Conservation (phyloP, 2,113 vertebrate genomes). For the Patagioenas fasciata region DNA sequence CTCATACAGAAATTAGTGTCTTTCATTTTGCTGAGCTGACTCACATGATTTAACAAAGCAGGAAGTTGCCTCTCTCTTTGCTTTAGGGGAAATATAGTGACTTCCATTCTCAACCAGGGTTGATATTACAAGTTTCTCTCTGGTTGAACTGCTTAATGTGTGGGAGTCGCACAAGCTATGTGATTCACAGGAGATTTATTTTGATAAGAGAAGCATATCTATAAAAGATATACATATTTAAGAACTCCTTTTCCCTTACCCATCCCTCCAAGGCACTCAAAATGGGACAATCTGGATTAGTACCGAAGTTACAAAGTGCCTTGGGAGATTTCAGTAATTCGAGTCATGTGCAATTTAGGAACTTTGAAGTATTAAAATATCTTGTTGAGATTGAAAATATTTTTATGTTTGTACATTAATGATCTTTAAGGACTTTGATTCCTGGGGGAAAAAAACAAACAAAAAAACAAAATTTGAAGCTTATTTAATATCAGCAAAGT, state of each 20-base stretch:
- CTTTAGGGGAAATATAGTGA: background rate
- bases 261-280: background rate
- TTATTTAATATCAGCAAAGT: background rate
- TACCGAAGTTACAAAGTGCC: background rate
- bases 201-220: background rate
- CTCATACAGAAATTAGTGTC: background rate
- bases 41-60: background rate
- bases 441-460: background rate
- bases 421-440: background rate
- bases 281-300: background rate
- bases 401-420: background rate
- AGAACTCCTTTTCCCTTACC: background rate
- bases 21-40: background rate
- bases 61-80: background rate
- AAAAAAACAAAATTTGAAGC: background rate
- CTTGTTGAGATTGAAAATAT: background rate
- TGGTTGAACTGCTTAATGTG: background rate
- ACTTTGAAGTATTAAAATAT: background rate
- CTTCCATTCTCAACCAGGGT: background rate
- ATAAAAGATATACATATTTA: background rate
- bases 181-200: background rate
- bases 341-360: background rate
- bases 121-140: background rate
- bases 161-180: background rate
- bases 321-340: background rate